Base-by-base conservation (phyloP, 1,140 invertebrate genomes). In the Ylistrum balloti region DNA sequence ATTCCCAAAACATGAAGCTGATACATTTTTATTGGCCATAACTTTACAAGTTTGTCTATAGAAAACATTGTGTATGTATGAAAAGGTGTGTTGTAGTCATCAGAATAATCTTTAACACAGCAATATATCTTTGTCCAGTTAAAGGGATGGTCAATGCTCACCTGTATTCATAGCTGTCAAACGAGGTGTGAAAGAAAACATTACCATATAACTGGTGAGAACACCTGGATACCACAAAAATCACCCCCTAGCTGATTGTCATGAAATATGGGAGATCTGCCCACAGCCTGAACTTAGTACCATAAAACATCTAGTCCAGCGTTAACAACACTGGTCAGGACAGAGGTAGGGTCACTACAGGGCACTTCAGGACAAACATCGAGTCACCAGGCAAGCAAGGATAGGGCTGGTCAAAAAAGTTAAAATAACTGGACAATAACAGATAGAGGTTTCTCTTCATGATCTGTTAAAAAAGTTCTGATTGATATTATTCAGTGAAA, bases 121-220 rank as follows among this genome's bases (percentile, higher is more conserved):
- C 28, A n/a, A 74, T 74, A n/a, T n/a, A 74, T 74, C 56, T 74
- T n/a, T 74, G 56, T 74, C 56, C 56, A 74, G 56, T 74, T 74
- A 74, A 74, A 74, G 56, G 56, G 56, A n/a, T 74, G 56, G 56
- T 74, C 56, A 74, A 28, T 74, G 28, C n/a, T 74, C 56, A 74
- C 56, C 56, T 74, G 56, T 74, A 28, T 28, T 74, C 56, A n/a
- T 74, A 74, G n/a, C 56, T 74, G 56, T 74, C 56, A 74, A n/a
- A 74, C 56, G 28, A 74, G 56, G 56, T 74, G 56, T 74, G 56
- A 74, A 74, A 74, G 56, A 74, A 74, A 74, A 74, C 56, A 74
- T 74, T 74, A 74, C n/a, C 56, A 74, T 74, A 74, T 74, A 74
- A 74, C 56, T 74, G 56, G 56, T 74, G 20, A 11, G 56, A 74